Percentiles rank a stretch among this genome's conserved stretches.
Evolutionary conservation across 1,140 invertebrate genomes (phyloP).

Genomic region (Coenobita brevimanus): DNA sequence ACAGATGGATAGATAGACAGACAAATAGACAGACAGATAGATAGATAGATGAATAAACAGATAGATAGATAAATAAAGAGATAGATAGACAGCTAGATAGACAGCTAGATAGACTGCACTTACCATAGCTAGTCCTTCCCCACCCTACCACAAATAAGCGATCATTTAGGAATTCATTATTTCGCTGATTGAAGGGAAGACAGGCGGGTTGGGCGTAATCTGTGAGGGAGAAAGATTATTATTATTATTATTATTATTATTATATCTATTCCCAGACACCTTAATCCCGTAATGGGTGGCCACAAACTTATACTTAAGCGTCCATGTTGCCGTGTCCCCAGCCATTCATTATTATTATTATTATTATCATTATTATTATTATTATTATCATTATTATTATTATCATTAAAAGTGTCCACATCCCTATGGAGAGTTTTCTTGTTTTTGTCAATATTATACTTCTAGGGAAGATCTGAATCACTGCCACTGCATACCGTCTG

Average conservation of each 20-base stretch:
- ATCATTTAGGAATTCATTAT: not conserved
- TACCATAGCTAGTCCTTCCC: constrained; percentile 12
- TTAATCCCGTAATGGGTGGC: no score
- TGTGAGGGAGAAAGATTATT: not conserved
- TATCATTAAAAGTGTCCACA: not conserved
- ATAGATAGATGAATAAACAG: no score
- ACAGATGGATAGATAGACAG: no score
- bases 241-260: no score
- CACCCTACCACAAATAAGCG: constrained; percentile 12
- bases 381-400: constrained; percentile 2
- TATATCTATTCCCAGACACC: no score
- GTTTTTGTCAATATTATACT: not conserved
- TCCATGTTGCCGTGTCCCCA: not conserved
- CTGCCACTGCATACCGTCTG: not conserved
- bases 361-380: constrained; percentile 1
- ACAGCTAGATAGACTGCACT: not conserved
- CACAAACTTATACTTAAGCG: not conserved
- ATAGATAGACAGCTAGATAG: no score
- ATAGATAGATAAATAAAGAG: no score
- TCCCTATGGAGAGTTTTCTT: no score
- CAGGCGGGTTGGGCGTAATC: constrained; percentile 31
- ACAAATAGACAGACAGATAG: no score
- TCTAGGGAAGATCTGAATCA: not conserved
- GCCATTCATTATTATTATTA: not conserved
- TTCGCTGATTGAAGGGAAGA: constrained; percentile 16